Conservation (phyloP, 2,888 invertebrate genomes). For the Agrotis clavis region DNA sequence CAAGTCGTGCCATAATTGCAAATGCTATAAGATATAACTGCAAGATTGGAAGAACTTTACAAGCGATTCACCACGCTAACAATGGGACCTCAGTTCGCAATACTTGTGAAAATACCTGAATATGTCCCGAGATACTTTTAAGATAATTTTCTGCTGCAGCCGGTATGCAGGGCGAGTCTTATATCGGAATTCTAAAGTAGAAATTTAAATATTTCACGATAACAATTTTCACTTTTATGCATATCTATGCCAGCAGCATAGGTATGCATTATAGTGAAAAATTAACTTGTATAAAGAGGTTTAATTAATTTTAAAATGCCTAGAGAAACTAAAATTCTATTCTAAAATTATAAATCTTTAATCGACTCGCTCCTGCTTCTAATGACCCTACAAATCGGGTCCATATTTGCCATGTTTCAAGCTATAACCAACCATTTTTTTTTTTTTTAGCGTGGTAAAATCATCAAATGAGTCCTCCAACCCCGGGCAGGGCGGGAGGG, state of each 20-base stretch:
- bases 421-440: no score
- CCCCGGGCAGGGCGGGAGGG: no score
- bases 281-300: no score
- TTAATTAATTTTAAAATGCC: not conserved
- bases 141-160: conserved; percentile 61
- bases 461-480: no score
- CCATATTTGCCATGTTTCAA: no score
- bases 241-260: not conserved
- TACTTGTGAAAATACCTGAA: conserved; percentile 54
- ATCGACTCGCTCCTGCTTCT: no score
- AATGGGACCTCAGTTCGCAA: conserved; percentile 30
- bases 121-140: conserved; percentile 53
- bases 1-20: not conserved
- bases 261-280: no score
- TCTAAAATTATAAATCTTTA: no score
- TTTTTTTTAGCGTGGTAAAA: no score
- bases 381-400: no score
- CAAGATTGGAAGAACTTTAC: conserved; percentile 26
- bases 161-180: conserved; percentile 54
- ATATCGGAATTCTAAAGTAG: conserved; percentile 48
- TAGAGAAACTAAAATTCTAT: not conserved
- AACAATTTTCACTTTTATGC: conserved; percentile 26
- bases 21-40: conserved; percentile 15
- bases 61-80: conserved; percentile 39
- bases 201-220: conserved; percentile 39